Base-by-base conservation (phyloP, 2,888 invertebrate genomes). In the Xylota sylvarum region DNA sequence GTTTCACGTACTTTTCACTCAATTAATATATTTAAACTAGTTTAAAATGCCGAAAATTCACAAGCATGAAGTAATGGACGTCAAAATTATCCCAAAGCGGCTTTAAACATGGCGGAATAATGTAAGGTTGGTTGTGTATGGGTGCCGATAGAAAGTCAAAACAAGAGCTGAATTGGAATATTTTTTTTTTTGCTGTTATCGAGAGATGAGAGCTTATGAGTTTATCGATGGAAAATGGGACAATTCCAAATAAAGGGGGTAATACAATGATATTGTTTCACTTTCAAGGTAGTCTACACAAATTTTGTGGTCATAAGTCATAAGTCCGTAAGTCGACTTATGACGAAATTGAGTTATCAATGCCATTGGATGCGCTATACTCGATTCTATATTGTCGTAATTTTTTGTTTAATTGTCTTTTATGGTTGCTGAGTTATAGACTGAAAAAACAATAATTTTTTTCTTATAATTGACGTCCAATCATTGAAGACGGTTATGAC, bases 51-150 rank as follows among this genome's bases (percentile, higher is more conserved):
- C 67, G 19, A 78, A 78, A 86, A 77, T 69, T 69, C 50, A 69
- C 62, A 2, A 86, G 69, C 81, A 46, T 67, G 82, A 78, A 78
- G 50, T 23, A 82, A 82, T 82, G 73, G 86, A 86, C 82, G 86
- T 86, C 86, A 73, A 69, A 78, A 73, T 56, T 64, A 30, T 56
- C 52, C 60, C 23, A 73, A 78, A 82, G 86, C 86, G 82, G 86
- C 86, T 86, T 86, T 77, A 82, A 86, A 86, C 86, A 86, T 82
- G 86, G 86, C 86, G 81, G 82, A 76, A 10, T 32, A 2, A 43
- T 50, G 30, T 19, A 43, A 5, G 10, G 7, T 60, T 10, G 37
- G 9, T n/a, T 58, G 17, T 76, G 80, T 67, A 55, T 60, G 76
- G 4, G 60, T 83, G 43, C 17, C 17, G 60, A 65, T 67, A 58